phyloP scores from a whole-genome alignment of 1,140 invertebrate species.

The Aphelenchoides avenae region DNA sequence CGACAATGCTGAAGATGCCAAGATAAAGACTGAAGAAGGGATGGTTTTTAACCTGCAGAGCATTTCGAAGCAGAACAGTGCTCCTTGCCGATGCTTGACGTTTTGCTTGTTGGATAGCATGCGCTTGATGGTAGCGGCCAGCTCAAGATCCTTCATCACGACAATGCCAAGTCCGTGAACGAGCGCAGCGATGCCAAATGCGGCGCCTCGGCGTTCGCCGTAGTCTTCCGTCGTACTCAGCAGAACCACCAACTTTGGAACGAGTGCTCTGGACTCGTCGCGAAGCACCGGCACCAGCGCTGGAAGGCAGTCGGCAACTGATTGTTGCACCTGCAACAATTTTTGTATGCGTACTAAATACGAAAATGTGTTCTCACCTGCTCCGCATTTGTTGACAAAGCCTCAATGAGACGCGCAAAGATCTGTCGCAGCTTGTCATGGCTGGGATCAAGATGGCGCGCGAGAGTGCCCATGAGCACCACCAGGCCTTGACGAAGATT shows the following conservation, averaged over 20 bases:
- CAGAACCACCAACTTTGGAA: slow-evolving; percentile 80
- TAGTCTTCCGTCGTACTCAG: slow-evolving; percentile 89
- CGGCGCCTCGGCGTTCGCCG: slow-evolving; percentile 87
- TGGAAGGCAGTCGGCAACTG: slow-evolving; percentile 90
- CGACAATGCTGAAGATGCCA: slow-evolving; percentile 46
- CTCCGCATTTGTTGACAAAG: slow-evolving; percentile 90
- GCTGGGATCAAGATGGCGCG: slow-evolving; percentile 83
- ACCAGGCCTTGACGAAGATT: slow-evolving; percentile 88
- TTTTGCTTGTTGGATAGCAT: slow-evolving; percentile 78
- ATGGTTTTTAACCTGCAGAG: slow-evolving; percentile 68
- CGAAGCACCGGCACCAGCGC: slow-evolving; percentile 85
- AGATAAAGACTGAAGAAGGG: slow-evolving; percentile 5
- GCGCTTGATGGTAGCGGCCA: slow-evolving; percentile 79
- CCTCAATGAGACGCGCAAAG: slow-evolving; percentile 79
- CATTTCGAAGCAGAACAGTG: slow-evolving; percentile 94
- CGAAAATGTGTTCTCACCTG: slow-evolving; percentile 67
- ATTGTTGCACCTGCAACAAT: slow-evolving; percentile 79
- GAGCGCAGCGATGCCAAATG: slow-evolving; percentile 78
- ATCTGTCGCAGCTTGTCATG: slow-evolving; percentile 87
- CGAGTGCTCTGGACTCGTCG: slow-evolving; percentile 78
- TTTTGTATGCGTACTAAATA: slow-evolving; percentile 5
- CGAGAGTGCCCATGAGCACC: slow-evolving; percentile 90
- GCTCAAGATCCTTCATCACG: slow-evolving; percentile 86
- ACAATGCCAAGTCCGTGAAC: slow-evolving; percentile 86
- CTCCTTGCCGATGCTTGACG: slow-evolving; percentile 84